phyloP scores from a whole-genome alignment of 2,113 vertebrate species.

The Proteles cristata region DNA sequence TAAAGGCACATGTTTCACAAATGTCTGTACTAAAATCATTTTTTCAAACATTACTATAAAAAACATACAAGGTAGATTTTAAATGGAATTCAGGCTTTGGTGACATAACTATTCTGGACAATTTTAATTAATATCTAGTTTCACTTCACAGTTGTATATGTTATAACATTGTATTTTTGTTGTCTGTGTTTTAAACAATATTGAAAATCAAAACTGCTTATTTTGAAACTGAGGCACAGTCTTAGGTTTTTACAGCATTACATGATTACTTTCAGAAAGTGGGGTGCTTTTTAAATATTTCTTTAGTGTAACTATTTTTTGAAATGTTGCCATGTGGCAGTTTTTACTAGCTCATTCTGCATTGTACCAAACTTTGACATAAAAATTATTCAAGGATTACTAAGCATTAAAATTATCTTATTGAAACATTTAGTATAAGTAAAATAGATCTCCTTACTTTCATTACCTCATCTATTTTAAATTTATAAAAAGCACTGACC shows the following conservation, averaged over 20 bases:
- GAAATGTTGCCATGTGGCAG: not conserved
- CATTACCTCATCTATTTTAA: conserved; percentile 51
- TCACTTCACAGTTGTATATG: conserved; percentile 63
- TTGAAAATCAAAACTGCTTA: conserved; percentile 42
- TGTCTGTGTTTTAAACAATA: conserved; percentile 17
- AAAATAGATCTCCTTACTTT: conserved; percentile 61
- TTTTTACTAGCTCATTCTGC: conserved; percentile 63
- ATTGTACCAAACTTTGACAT: conserved; percentile 43
- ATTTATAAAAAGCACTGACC: conserved; percentile 39
- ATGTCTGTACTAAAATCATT: conserved; percentile 42
- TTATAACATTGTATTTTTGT: conserved; percentile 66
- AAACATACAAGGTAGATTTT: not conserved
- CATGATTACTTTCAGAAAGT: conserved; percentile 66
- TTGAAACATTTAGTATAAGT: conserved; percentile 42
- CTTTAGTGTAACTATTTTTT: conserved; percentile 8
- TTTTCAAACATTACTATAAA: conserved; percentile 5
- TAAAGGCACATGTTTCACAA: not conserved
- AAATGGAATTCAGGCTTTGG: not conserved
- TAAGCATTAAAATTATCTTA: conserved; percentile 34
- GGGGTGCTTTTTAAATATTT: conserved; percentile 8
- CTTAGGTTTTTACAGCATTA: conserved; percentile 75
- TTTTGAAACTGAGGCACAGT: conserved; percentile 70
- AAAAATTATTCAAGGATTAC: not conserved
- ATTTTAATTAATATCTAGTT: conserved; percentile 76
- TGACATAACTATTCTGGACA: conserved; percentile 16